Percentiles rank a stretch among this genome's conserved stretches.
phyloP scores from a whole-genome alignment of 2,797 vertebrate genomes.

The Acomys russatus region DNA sequence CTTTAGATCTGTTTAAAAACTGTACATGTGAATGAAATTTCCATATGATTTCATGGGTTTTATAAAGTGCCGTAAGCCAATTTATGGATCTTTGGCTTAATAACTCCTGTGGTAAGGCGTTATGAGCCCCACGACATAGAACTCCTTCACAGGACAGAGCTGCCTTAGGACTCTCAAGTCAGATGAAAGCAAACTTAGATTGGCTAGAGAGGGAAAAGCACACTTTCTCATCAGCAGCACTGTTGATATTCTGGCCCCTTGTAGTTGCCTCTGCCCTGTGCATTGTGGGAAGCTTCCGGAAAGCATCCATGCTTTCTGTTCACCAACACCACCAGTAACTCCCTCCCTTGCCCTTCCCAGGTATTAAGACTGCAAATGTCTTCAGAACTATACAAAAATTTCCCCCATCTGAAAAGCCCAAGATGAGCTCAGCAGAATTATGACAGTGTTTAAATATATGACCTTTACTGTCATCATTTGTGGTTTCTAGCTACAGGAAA shows the following conservation, averaged over 20 bases:
- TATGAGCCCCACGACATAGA: conserved; percentile 20
- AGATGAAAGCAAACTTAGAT: conserved; percentile 19
- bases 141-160: conserved; percentile 47
- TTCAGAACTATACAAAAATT: neutral
- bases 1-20: conserved; percentile 34
- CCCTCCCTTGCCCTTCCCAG: too few species aligned
- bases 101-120: conserved; percentile 42
- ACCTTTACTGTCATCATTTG: neutral
- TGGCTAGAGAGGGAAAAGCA: neutral
- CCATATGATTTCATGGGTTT: conserved; percentile 75
- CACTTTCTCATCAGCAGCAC: neutral
- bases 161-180: conserved; percentile 1
- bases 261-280: neutral
- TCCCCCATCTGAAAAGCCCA: neutral
- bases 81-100: conserved; percentile 63
- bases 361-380: neutral
- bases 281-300: neutral
- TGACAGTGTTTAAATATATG: neutral
- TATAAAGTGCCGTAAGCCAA: conserved; percentile 64
- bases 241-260: neutral
- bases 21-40: conserved; percentile 77
- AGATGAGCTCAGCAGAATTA: neutral
- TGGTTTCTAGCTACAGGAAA: neutral
- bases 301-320: neutral
- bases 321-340: neutral